Percentiles rank a stretch among this genome's conserved stretches.
Evolutionary conservation across 2,113 vertebrate species (phyloP).

Genomic region (Leiothrix lutea): DNA sequence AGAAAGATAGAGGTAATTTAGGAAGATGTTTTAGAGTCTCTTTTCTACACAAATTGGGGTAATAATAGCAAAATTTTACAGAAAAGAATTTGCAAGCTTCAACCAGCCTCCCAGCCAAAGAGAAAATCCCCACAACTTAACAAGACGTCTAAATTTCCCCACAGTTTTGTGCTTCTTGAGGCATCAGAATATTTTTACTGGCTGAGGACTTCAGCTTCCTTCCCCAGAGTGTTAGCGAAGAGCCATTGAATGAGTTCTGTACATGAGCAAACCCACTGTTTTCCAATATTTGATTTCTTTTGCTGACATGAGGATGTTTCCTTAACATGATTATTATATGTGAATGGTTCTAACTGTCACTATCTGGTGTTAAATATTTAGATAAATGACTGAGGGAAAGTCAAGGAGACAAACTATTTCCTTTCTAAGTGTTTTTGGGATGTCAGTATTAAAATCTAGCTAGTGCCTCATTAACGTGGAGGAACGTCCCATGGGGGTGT

Average conservation of each 20-base stretch:
- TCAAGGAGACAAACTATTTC: not conserved
- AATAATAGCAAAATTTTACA: not conserved
- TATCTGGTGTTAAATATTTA: not conserved
- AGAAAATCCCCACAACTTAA: not conserved
- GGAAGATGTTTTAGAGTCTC: not conserved
- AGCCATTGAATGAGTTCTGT: not conserved
- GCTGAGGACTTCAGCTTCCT: not conserved
- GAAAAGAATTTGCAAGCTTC: not conserved
- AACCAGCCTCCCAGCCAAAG: not conserved
- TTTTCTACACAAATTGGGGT: not conserved
- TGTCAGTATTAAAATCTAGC: not conserved
- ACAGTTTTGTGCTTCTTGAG: not conserved
- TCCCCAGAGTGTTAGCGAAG: not conserved
- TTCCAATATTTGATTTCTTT: not conserved
- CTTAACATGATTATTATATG: not conserved
- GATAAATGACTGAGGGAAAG: not conserved
- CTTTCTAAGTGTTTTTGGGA: not conserved
- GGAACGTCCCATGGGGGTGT: not conserved
- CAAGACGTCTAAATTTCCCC: not conserved
- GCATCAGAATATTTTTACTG: not conserved
- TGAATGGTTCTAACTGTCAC: not conserved
- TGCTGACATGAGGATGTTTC: not conserved
- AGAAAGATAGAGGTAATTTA: conserved; percentile 17
- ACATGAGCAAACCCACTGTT: not conserved
- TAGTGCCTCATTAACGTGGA: accelerated